Conservation (phyloP, 2,888 invertebrate species). For the Allygus modestus region DNA sequence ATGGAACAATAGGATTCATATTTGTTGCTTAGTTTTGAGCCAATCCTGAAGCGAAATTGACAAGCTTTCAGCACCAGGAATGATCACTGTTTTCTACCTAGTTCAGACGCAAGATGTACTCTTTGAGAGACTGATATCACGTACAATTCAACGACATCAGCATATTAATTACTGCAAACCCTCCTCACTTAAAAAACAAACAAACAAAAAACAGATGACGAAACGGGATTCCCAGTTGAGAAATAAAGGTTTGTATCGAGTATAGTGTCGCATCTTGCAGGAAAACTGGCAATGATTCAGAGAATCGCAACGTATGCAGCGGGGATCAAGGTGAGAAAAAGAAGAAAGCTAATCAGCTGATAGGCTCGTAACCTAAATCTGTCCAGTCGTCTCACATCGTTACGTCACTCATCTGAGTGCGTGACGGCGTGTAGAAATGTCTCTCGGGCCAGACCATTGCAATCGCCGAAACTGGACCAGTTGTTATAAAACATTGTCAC, state of each 20-base stretch:
- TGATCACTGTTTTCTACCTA: too few relatives aligned
- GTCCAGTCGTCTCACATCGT: constrained; percentile 10
- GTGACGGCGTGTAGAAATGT: constrained; percentile 4
- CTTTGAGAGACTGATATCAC: too few relatives aligned
- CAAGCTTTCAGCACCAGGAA: too few relatives aligned
- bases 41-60: too few relatives aligned
- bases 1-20: too few relatives aligned
- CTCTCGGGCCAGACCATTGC: neutral
- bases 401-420: neutral
- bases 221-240: neutral
- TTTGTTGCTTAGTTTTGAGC: too few relatives aligned
- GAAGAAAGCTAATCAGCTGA: constrained; percentile 12
- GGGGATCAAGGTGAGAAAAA: neutral
- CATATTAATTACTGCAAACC: too few relatives aligned
- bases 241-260: neutral
- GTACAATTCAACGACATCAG: too few relatives aligned
- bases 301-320: neutral
- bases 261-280: neutral
- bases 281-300: constrained; percentile 2
- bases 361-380: constrained; percentile 22
- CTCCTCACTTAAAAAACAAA: too few relatives aligned
- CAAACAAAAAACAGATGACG: neutral
- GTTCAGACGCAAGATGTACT: too few relatives aligned
- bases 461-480: neutral
- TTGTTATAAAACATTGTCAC: neutral